Evolutionary conservation across 2,888 invertebrate species (phyloP).

Genomic region (Xestia rhomboidea): DNA sequence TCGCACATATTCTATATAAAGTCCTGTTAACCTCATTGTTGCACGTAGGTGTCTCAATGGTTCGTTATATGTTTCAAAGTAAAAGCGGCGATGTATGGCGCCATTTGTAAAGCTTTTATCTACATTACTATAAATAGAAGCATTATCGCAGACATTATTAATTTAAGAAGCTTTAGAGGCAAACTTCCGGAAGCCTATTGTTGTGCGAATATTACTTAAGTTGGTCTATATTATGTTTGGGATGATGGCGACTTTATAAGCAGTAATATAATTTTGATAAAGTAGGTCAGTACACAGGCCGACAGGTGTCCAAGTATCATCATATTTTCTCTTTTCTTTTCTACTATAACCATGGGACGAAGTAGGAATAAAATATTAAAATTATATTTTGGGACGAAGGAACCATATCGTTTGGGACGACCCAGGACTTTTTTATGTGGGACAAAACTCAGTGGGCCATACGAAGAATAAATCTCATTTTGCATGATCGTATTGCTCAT

Average conservation of each 20-base stretch:
- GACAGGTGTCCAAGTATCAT: neutral
- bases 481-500: neutral
- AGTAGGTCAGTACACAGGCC: neutral
- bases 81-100: conserved; percentile 59
- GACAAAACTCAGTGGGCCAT: too few relatives aligned
- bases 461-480: too few relatives aligned
- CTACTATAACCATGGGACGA: too few relatives aligned
- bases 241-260: conserved; percentile 35
- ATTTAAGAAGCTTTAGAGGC: conserved; percentile 56
- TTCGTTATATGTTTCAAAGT: conserved; percentile 56
- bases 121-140: conserved; percentile 64
- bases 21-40: conserved; percentile 52
- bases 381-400: too few relatives aligned
- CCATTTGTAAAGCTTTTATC: conserved; percentile 64
- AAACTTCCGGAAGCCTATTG: conserved; percentile 61
- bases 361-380: too few relatives aligned
- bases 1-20: conserved; percentile 51
- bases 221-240: conserved; percentile 43
- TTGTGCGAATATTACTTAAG: conserved; percentile 54
- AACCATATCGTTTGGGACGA: too few relatives aligned
- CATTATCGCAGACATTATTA: conserved; percentile 61
- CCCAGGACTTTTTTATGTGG: too few relatives aligned
- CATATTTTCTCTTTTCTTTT: neutral
- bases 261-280: conserved; percentile 20
- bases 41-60: conserved; percentile 67